Evolutionary conservation across 1,140 invertebrate species (phyloP).

Genomic region (Vanessa tameamea): DNA sequence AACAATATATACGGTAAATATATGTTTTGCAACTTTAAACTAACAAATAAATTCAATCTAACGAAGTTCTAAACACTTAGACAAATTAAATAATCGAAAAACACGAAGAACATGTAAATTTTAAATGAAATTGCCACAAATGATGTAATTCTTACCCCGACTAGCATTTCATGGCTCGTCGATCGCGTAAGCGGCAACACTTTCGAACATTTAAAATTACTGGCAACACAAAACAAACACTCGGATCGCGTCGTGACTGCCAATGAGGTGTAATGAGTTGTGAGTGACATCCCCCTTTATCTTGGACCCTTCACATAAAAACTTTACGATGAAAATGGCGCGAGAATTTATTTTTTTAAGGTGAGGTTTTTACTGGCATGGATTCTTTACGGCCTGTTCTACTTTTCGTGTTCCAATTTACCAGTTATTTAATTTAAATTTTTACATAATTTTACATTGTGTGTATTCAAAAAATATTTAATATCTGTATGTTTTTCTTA

Average conservation of each 20-base stretch:
- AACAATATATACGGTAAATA: no score
- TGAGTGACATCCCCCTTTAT: slow-evolving; percentile 26
- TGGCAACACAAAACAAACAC: slow-evolving; percentile 20
- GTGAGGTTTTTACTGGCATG: background rate
- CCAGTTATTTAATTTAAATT: background rate
- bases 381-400: background rate
- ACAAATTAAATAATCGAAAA: slow-evolving; percentile 10
- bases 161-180: slow-evolving; percentile 10
- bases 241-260: slow-evolving; percentile 14
- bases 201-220: slow-evolving; percentile 18
- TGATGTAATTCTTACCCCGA: slow-evolving; percentile 7
- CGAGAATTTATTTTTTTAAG: slow-evolving; percentile 5
- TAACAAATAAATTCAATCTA: no score
- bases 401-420: slow-evolving; percentile 2
- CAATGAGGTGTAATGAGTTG: slow-evolving; percentile 28
- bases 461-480: background rate
- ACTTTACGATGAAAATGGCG: slow-evolving; percentile 18
- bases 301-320: slow-evolving; percentile 22
- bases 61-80: background rate
- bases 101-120: background rate
- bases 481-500: no score
- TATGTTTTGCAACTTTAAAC: no score
- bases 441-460: background rate
- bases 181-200: slow-evolving; percentile 3
- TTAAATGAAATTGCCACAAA: slow-evolving; percentile 5